Conservation (phyloP, 2,797 vertebrate species). For the Sebastes oblongus region DNA sequence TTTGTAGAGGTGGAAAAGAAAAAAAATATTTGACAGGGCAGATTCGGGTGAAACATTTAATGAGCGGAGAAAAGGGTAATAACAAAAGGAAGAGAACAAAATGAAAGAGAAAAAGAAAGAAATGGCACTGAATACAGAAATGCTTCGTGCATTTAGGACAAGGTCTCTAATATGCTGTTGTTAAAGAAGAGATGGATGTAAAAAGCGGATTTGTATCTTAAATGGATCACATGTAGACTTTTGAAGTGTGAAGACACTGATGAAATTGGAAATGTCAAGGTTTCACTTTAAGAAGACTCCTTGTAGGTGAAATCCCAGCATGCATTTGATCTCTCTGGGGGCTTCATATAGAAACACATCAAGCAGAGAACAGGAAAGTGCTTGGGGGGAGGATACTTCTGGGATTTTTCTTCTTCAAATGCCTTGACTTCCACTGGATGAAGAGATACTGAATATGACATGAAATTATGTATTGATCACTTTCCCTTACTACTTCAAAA, state of each 20-base stretch:
- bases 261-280: slow-evolving; percentile 18
- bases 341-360: slow-evolving; percentile 14
- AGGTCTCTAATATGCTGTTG: neutral
- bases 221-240: neutral
- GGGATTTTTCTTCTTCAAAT: neutral
- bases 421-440: neutral
- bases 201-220: neutral
- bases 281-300: neutral
- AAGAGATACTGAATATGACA: neutral
- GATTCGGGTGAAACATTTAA: neutral
- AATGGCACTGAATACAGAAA: neutral
- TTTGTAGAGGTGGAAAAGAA: neutral
- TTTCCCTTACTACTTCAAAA: neutral
- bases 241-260: neutral
- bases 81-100: neutral
- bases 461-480: neutral
- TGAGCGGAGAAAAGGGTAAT: neutral
- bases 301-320: neutral
- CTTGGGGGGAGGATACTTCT: neutral
- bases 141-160: neutral
- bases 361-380: slow-evolving; percentile 5
- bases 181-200: neutral
- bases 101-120: neutral
- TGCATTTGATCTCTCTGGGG: neutral
- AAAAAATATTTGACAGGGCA: slow-evolving; percentile 2